Evolutionary conservation across 2,113 vertebrate species (phyloP).

Genomic region (Arizona elegans): DNA sequence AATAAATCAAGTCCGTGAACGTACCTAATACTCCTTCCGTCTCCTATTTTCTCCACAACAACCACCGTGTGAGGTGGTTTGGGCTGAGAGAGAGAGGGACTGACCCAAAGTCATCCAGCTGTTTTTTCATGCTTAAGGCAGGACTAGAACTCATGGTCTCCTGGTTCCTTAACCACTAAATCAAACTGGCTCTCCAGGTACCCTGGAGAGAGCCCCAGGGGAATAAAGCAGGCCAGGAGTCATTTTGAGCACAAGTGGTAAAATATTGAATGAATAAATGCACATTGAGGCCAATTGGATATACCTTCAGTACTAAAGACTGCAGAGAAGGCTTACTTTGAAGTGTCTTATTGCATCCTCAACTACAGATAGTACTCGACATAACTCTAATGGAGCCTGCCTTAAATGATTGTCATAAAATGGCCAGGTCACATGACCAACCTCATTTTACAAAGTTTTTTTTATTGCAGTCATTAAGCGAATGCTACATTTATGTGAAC

Average conservation of each 20-base stretch:
- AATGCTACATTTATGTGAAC: neutral
- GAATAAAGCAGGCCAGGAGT: neutral
- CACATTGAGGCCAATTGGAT: neutral
- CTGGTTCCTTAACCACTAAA: neutral
- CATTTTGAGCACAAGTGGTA: neutral
- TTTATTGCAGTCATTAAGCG: neutral
- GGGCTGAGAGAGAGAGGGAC: neutral
- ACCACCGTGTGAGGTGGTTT: neutral
- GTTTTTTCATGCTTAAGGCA: neutral
- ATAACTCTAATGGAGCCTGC: neutral
- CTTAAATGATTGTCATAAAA: neutral
- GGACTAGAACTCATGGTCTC: neutral
- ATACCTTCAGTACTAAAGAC: neutral
- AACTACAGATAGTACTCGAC: neutral
- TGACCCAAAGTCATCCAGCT: neutral
- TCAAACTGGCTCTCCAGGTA: neutral
- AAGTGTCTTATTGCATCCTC: neutral
- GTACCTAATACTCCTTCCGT: neutral
- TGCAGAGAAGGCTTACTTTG: neutral
- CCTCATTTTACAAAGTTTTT: neutral
- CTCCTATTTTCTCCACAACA: neutral
- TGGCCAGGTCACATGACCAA: neutral
- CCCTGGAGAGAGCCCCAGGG: neutral
- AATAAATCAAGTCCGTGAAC: neutral
- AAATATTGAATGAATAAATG: neutral